These are phyloP conservation scores for Octonoba sinensis DNA, from an alignment of 2,888 invertebrate species.

Conservation along the genomic window DNA sequence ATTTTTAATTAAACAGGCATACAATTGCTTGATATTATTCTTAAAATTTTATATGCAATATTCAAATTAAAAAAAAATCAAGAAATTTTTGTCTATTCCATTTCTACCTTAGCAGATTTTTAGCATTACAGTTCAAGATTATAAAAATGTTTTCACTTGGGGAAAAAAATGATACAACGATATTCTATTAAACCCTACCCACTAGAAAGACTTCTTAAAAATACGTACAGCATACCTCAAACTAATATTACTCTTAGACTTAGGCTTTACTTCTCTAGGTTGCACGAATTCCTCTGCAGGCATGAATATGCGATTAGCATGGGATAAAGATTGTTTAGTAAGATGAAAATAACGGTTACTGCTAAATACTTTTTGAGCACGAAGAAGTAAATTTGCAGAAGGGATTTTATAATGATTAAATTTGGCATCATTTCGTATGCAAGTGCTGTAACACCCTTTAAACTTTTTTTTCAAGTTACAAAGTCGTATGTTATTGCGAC, in stretches of 20 bases:
- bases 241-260: constrained; percentile 32
- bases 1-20: too few species aligned
- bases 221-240: constrained; percentile 48
- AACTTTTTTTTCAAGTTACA: constrained; percentile 22
- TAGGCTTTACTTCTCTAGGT: constrained; percentile 50
- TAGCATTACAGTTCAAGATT: too few species aligned
- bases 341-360: constrained; percentile 10
- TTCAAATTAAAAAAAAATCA: too few species aligned
- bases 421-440: background rate
- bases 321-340: constrained; percentile 34
- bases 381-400: background rate
- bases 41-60: too few species aligned
- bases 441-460: constrained; percentile 3
- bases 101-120: too few species aligned
- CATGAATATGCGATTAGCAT: constrained; percentile 65
- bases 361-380: background rate
- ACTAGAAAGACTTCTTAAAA: background rate
- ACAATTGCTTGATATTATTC: too few species aligned
- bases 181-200: background rate
- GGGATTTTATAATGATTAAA: background rate
- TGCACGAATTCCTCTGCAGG: constrained; percentile 65
- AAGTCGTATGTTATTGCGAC: constrained; percentile 21
- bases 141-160: too few species aligned
- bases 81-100: too few species aligned
- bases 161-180: background rate